A percentile compares a stretch with the other conserved stretches of the same genome.
Evolutionary conservation across 2,888 invertebrate species (phyloP).

Genomic region (Priocnemis perturbator): DNA sequence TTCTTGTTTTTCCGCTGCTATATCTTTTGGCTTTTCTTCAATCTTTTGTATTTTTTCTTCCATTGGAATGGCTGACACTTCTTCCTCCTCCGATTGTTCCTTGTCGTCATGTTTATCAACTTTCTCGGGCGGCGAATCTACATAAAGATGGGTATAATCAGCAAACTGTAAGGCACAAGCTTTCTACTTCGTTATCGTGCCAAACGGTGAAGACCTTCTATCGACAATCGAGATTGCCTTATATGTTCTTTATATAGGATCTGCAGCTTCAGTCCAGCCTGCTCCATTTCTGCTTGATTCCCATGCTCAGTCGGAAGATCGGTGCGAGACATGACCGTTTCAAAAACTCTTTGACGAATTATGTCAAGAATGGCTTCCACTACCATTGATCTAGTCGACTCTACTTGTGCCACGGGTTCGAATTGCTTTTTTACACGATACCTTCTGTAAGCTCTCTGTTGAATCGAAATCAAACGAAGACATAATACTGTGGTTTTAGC

Average conservation of each 20-base stretch:
- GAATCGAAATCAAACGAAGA: not conserved
- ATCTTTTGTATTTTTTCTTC: not conserved
- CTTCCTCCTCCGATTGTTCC: not conserved
- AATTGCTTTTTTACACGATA: slow-evolving; percentile 40
- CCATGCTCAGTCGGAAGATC: slow-evolving; percentile 56
- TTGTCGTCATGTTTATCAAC: too few species aligned
- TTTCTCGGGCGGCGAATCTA: too few species aligned
- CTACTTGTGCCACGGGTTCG: slow-evolving; percentile 23
- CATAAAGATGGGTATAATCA: not conserved
- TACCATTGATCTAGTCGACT: slow-evolving; percentile 48
- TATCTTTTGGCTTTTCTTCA: not conserved
- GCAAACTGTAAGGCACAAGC: not conserved
- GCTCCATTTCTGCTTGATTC: slow-evolving; percentile 42
- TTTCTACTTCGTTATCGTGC: not conserved
- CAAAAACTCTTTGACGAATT: slow-evolving; percentile 53
- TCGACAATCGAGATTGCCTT: slow-evolving; percentile 43
- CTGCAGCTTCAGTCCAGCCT: slow-evolving; percentile 49
- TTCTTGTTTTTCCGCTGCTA: too few species aligned
- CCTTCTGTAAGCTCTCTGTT: slow-evolving; percentile 49
- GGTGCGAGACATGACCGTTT: slow-evolving; percentile 45
- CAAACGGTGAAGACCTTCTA: slow-evolving; percentile 34
- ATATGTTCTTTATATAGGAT: slow-evolving; percentile 52
- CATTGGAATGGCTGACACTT: too few species aligned
- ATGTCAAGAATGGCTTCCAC: slow-evolving; percentile 54
- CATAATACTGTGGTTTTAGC: not conserved